These are phyloP conservation scores for Anableps anableps DNA, from an alignment of 2,797 vertebrate genomes.

Conservation along the genomic window DNA sequence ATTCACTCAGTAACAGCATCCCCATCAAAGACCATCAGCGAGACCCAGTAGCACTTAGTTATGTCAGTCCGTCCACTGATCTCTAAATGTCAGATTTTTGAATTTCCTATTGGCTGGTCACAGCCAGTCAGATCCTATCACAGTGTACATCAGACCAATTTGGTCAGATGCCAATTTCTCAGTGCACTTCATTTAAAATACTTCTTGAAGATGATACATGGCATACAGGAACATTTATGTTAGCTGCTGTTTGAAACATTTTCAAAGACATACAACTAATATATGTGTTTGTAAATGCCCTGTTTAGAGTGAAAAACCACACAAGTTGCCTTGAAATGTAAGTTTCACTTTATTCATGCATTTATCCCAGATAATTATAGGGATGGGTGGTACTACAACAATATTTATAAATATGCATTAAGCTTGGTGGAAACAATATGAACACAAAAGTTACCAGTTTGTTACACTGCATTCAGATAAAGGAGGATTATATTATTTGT, in stretches of 20 bases:
- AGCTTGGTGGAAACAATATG: constrained; percentile 50
- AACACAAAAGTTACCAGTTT: constrained; percentile 62
- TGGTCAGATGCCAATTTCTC: not conserved
- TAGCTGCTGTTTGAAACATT: not conserved
- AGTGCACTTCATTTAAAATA: not conserved
- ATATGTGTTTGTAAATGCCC: not conserved
- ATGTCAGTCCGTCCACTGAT: not conserved
- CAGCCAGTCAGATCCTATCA: not conserved
- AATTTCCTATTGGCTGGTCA: not conserved
- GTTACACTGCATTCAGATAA: constrained; percentile 62
- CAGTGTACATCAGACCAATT: not conserved
- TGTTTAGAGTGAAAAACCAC: not conserved
- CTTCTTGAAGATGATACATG: not conserved
- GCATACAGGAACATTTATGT: not conserved
- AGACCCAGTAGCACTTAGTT: not conserved
- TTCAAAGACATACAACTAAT: not conserved
- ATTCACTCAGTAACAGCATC: not conserved
- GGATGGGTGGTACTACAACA: constrained; percentile 24
- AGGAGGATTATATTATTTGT: constrained; percentile 35
- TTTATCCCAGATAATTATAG: constrained; percentile 35
- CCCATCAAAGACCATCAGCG: not conserved
- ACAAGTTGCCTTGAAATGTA: not conserved
- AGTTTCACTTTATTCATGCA: constrained; percentile 26
- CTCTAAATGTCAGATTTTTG: not conserved
- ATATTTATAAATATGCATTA: constrained; percentile 64